Evolutionary conservation across 2,113 vertebrate species (phyloP).

Genomic region (Fregetta grallaria): DNA sequence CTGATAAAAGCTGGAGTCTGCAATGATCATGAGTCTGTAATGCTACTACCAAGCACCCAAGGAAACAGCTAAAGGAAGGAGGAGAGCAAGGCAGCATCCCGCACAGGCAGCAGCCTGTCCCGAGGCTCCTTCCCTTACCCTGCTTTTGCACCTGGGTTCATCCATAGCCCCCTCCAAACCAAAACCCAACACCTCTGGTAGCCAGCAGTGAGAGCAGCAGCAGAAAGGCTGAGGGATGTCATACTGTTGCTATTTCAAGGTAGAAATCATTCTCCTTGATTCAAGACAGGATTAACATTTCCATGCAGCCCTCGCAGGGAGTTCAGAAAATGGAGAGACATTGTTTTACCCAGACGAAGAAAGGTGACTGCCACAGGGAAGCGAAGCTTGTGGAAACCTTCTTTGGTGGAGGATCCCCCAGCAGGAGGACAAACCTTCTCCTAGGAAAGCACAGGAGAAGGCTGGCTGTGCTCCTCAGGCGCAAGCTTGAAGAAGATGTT

Average conservation of each 20-base stretch:
- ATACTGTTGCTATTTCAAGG: background rate
- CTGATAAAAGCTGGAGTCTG: background rate
- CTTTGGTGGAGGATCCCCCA: background rate
- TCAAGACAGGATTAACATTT: background rate
- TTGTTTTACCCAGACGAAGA: background rate
- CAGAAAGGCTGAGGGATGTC: background rate
- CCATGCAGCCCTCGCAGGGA: background rate
- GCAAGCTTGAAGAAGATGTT: background rate
- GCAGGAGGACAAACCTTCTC: background rate
- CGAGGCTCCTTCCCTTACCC: background rate
- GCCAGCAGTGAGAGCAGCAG: background rate
- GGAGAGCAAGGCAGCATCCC: background rate
- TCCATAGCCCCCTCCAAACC: background rate
- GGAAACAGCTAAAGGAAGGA: background rate
- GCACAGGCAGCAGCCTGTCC: background rate
- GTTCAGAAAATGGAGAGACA: background rate
- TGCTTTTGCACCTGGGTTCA: background rate
- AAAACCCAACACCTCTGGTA: background rate
- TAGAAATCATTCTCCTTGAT: background rate
- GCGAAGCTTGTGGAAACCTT: background rate
- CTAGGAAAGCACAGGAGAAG: background rate
- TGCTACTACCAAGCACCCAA: background rate
- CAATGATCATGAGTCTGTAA: background rate
- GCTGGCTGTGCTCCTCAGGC: background rate
- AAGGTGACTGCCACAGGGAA: rapidly evolving